Evolutionary conservation across 2,888 invertebrate species (phyloP).

Genomic region (Panopea generosa): DNA sequence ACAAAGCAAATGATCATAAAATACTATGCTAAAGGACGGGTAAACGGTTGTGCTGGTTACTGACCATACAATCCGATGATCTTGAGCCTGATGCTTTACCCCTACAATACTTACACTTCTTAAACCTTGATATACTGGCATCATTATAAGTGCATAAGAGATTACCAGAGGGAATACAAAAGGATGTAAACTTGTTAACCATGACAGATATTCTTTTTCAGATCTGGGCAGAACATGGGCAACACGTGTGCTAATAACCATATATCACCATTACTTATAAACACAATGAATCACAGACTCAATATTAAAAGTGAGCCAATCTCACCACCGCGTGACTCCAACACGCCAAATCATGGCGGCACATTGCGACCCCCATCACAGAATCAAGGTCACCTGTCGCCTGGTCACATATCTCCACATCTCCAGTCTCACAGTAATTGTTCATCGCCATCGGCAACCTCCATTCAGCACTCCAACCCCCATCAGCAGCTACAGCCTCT

Average conservation of each 20-base stretch:
- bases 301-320: conserved; percentile 98
- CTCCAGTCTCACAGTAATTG: conserved; percentile 86
- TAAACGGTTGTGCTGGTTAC: too few species aligned
- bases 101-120: too few species aligned
- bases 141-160: too few species aligned
- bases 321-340: conserved; percentile 95
- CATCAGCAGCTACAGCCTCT: conserved; percentile 49
- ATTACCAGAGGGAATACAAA: too few species aligned
- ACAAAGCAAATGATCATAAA: too few species aligned
- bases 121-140: too few species aligned
- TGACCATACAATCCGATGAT: too few species aligned
- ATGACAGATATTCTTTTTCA: too few species aligned
- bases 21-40: too few species aligned
- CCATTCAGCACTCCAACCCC: conserved; percentile 21
- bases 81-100: conserved; percentile 8
- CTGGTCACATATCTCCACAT: conserved; percentile 79
- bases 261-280: conserved; percentile 77
- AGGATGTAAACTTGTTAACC: too few species aligned
- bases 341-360: conserved; percentile 85
- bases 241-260: conserved; percentile 66
- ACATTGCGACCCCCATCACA: conserved; percentile 87
- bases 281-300: conserved; percentile 76
- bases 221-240: conserved; percentile 66
- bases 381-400: conserved; percentile 78
- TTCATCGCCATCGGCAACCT: conserved; percentile 80